Percentiles rank a stretch among this genome's conserved stretches.
Conservation (phyloP, 2,797 vertebrate species). For the Lagocephalus sceleratus region DNA sequence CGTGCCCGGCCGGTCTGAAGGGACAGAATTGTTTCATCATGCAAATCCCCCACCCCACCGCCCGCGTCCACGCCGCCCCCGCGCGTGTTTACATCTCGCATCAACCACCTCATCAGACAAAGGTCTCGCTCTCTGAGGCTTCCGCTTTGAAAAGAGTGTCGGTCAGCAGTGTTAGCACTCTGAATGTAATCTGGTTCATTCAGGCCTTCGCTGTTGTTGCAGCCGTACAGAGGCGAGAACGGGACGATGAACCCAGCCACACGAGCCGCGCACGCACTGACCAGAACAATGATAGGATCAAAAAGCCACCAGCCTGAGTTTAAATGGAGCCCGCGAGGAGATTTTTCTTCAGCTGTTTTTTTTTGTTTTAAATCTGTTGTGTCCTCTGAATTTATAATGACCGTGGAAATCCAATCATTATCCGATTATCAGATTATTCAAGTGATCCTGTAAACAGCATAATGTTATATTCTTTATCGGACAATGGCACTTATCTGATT, state of each 20-base stretch:
- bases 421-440: too few relatives aligned
- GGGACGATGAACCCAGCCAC: constrained; percentile 25
- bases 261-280: constrained; percentile 19
- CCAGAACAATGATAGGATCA: constrained; percentile 5
- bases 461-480: too few relatives aligned
- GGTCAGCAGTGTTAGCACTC: constrained; percentile 47
- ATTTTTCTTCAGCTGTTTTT: too few relatives aligned
- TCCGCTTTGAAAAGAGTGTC: constrained; percentile 48
- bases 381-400: too few relatives aligned
- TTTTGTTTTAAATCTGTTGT: too few relatives aligned
- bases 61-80: background rate
- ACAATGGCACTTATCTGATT: too few relatives aligned
- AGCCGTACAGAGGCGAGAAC: constrained; percentile 20
- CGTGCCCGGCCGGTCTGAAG: constrained; percentile 23
- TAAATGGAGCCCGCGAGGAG: too few relatives aligned
- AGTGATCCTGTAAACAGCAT: too few relatives aligned
- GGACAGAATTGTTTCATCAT: constrained; percentile 41
- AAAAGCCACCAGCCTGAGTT: background rate
- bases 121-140: constrained; percentile 45
- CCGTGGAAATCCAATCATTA: too few relatives aligned
- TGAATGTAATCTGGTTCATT: constrained; percentile 62
- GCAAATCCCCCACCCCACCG: constrained; percentile 25
- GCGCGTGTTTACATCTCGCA: constrained; percentile 45
- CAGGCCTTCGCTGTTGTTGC: constrained; percentile 38
- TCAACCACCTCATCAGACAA: constrained; percentile 47